Conservation (phyloP, 64 coral and sea anemone genomes). For the Porites lutea region DNA sequence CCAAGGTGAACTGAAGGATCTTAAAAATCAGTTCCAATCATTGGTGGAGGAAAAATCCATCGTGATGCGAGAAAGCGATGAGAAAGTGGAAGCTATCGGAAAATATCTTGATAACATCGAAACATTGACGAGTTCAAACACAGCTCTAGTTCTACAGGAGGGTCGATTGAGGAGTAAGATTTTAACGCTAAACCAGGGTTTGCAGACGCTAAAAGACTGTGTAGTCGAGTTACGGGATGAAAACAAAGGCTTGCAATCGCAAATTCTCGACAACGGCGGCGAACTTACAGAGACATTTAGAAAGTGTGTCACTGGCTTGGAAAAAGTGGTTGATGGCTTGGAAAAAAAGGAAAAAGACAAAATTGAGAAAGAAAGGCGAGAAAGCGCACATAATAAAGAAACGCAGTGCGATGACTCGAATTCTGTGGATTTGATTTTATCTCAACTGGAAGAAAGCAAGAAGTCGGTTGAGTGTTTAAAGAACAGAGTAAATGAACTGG, state of each 20-base stretch:
- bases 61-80: slow-evolving; percentile 26
- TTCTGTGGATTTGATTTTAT: slow-evolving; percentile 41
- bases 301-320: slow-evolving; percentile 49
- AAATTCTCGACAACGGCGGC: slow-evolving; percentile 63
- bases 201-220: slow-evolving; percentile 50
- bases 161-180: slow-evolving; percentile 4
- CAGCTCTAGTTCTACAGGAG: neutral
- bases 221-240: slow-evolving; percentile 48
- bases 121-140: slow-evolving; percentile 20
- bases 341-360: neutral
- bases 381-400: neutral
- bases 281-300: slow-evolving; percentile 33
- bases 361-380: slow-evolving; percentile 23
- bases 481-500: slow-evolving; percentile 54
- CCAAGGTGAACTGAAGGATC: neutral
- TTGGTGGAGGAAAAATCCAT: slow-evolving; percentile 26
- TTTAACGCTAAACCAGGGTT: slow-evolving; percentile 33
- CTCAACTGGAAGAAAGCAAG: slow-evolving; percentile 75
- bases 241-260: slow-evolving; percentile 35
- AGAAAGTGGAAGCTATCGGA: neutral
- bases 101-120: slow-evolving; percentile 12
- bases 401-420: slow-evolving; percentile 11
- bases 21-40: neutral
- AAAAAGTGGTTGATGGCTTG: slow-evolving; percentile 26
- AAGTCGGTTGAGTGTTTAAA: slow-evolving; percentile 30